phyloP scores from a whole-genome alignment of 2,888 invertebrate genomes.

The Acholoe squamosa region DNA sequence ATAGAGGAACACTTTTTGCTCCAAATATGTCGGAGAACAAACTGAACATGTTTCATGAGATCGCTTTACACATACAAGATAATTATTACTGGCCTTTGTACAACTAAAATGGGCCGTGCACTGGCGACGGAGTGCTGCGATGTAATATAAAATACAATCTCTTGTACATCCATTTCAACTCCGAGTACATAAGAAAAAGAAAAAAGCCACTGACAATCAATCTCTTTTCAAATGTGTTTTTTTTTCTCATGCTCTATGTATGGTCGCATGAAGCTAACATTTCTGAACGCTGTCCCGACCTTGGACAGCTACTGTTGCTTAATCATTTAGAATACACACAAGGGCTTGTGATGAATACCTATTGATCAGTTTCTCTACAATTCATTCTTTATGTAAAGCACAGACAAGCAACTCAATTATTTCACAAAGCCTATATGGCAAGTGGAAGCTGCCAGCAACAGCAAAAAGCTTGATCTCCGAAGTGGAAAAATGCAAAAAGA shows the following conservation, averaged over 20 bases:
- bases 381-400: no score
- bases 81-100: not conserved
- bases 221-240: not conserved
- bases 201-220: not conserved
- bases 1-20: not conserved
- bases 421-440: no score
- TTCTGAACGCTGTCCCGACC: not conserved
- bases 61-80: not conserved
- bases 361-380: no score
- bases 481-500: no score
- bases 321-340: no score
- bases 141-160: constrained; percentile 25
- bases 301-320: not conserved
- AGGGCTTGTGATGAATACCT: no score
- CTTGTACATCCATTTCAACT: constrained; percentile 29
- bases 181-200: not conserved
- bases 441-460: no score
- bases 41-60: not conserved
- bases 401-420: no score
- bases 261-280: not conserved
- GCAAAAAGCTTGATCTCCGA: no score
- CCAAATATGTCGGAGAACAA: not conserved
- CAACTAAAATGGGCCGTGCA: not conserved
- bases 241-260: not conserved
- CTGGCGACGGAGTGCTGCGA: not conserved